Conservation (phyloP, 2,113 vertebrate genomes). For the Himantopus leucocephalus region DNA sequence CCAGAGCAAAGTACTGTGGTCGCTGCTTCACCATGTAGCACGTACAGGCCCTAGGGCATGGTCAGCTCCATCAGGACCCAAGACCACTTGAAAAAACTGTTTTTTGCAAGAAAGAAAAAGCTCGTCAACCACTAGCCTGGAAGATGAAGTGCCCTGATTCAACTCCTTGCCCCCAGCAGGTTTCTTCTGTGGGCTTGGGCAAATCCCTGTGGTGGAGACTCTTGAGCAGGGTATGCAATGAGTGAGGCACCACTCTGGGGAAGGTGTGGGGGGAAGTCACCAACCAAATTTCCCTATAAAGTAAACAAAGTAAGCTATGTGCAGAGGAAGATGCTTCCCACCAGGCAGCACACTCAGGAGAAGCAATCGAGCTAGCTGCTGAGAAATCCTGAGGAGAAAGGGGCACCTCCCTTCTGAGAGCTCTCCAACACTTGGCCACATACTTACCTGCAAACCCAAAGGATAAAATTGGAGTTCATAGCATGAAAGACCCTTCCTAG, state of each 20-base stretch:
- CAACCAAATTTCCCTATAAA: background rate
- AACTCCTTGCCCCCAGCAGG: background rate
- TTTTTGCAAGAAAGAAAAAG: background rate
- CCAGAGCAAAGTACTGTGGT: background rate
- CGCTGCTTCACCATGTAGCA: background rate
- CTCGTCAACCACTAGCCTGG: background rate
- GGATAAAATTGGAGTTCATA: background rate
- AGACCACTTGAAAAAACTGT: background rate
- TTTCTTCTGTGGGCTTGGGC: background rate
- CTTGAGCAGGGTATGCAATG: background rate
- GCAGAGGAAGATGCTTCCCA: background rate
- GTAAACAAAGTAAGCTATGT: background rate
- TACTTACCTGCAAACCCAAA: background rate
- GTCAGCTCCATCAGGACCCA: background rate
- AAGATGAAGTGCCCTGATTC: background rate
- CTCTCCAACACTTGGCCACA: background rate
- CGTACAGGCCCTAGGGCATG: accelerated
- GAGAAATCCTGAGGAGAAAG: background rate
- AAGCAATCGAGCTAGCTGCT: background rate
- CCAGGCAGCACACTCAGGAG: background rate
- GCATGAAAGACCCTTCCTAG: background rate
- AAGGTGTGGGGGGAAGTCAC: background rate
- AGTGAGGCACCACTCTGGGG: background rate
- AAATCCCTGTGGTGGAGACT: background rate
- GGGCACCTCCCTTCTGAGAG: background rate